Evolutionary conservation across 2,113 vertebrate species (phyloP).

Genomic region (Rhinoptilus africanus): DNA sequence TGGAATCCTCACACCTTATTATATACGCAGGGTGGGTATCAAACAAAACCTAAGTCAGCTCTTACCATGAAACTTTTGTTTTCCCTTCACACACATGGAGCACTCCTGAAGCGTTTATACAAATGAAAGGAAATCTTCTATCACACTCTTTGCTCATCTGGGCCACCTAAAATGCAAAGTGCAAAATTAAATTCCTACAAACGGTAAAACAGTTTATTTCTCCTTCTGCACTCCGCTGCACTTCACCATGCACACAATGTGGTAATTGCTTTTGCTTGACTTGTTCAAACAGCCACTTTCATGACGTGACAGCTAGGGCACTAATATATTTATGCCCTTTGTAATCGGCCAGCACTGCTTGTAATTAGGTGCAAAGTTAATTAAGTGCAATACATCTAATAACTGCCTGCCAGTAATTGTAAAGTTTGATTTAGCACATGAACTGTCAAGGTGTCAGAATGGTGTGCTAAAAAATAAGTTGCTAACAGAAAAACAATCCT

Average conservation of each 20-base stretch:
- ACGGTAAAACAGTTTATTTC: not conserved
- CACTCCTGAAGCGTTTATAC: not conserved
- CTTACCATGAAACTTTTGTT: not conserved
- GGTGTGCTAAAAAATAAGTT: conserved; percentile 39
- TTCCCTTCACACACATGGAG: not conserved
- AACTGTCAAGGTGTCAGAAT: conserved; percentile 60
- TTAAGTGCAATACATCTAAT: conserved; percentile 74
- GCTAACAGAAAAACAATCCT: conserved; percentile 15
- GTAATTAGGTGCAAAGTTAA: conserved; percentile 73
- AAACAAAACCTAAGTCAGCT: not conserved
- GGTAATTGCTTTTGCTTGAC: conserved; percentile 61
- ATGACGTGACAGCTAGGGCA: conserved; percentile 50
- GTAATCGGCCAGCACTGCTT: conserved; percentile 69
- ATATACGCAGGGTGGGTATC: not conserved
- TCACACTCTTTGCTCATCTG: not conserved
- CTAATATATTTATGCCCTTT: conserved; percentile 69
- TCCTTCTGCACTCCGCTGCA: not conserved
- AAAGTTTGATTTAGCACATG: conserved; percentile 73
- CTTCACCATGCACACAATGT: not conserved
- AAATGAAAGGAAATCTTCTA: not conserved
- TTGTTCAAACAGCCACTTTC: conserved; percentile 53
- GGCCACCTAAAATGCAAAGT: not conserved
- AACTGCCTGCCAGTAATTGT: conserved; percentile 75
- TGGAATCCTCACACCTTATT: not conserved
- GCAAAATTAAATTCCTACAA: not conserved